Conservation (phyloP, 2,888 invertebrate genomes). For the Tetragonisca angustula region DNA sequence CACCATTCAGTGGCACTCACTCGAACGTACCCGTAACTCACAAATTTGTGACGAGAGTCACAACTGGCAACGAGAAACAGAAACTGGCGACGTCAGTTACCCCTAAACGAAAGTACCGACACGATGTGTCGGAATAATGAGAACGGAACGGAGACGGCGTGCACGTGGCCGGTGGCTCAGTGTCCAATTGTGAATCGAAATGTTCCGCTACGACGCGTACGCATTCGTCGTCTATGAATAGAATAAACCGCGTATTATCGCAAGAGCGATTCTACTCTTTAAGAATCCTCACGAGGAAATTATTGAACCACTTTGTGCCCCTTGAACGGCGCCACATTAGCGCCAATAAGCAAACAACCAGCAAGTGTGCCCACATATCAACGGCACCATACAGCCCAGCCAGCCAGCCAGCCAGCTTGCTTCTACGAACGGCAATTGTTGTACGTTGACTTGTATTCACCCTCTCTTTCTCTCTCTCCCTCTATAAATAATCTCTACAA, state of each 20-base stretch:
- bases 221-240: conserved; percentile 1
- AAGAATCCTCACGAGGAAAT: conserved; percentile 64
- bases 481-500: conserved; percentile 72
- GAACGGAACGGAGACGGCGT: neutral
- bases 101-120: no score
- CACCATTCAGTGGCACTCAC: no score
- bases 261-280: conserved; percentile 49
- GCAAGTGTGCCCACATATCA: conserved; percentile 60
- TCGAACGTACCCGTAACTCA: no score
- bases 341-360: conserved; percentile 70
- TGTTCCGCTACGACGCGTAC: conserved; percentile 12
- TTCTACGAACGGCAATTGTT: conserved; percentile 71
- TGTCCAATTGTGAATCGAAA: conserved; percentile 20
- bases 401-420: conserved; percentile 24
- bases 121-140: neutral
- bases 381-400: neutral
- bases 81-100: no score
- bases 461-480: conserved; percentile 8
- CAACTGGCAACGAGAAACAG: no score
- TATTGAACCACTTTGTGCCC: conserved; percentile 67
- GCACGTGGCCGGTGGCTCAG: neutral
- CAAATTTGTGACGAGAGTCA: no score
- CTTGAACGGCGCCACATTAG: conserved; percentile 70
- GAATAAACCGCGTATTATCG: conserved; percentile 37
- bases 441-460: conserved; percentile 62